Evolutionary conservation across 2,797 vertebrate species (phyloP).

Genomic region (Poecilia wingei): DNA sequence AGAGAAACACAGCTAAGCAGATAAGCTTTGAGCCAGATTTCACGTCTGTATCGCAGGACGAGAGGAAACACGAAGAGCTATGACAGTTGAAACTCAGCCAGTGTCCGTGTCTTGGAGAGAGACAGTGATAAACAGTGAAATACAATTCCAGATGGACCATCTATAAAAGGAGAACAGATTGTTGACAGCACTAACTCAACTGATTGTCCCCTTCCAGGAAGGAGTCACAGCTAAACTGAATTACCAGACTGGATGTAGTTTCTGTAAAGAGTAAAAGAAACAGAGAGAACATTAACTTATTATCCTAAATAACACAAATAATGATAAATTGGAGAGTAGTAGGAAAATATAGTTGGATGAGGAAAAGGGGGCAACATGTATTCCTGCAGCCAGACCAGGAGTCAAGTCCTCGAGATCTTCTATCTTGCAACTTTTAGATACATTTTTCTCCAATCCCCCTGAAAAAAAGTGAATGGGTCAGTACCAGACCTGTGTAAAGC

Average conservation of each 20-base stretch:
- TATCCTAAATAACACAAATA: not conserved
- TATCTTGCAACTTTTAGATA: too few relatives aligned
- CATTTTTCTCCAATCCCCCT: too few relatives aligned
- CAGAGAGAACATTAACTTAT: not conserved
- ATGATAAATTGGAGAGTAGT: not conserved
- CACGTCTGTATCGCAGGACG: not conserved
- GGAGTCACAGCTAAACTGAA: not conserved
- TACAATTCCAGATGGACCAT: not conserved
- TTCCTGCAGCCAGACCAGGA: not conserved
- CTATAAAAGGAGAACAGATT: not conserved
- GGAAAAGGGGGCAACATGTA: not conserved
- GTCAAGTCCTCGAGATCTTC: too few relatives aligned
- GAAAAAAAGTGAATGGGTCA: too few relatives aligned
- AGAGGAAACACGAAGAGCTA: not conserved
- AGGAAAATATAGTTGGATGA: not conserved
- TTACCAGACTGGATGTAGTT: not conserved
- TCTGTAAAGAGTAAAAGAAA: not conserved
- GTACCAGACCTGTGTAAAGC: too few relatives aligned
- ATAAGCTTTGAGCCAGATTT: not conserved
- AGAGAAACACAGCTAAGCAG: not conserved
- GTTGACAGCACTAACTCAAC: not conserved
- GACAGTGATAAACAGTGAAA: not conserved
- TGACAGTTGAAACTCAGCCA: not conserved
- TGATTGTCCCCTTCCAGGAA: not conserved
- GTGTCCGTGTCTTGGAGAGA: not conserved